Evolutionary conservation across 2,113 vertebrate genomes (phyloP).

Genomic region (Pseudopodoces humilis): DNA sequence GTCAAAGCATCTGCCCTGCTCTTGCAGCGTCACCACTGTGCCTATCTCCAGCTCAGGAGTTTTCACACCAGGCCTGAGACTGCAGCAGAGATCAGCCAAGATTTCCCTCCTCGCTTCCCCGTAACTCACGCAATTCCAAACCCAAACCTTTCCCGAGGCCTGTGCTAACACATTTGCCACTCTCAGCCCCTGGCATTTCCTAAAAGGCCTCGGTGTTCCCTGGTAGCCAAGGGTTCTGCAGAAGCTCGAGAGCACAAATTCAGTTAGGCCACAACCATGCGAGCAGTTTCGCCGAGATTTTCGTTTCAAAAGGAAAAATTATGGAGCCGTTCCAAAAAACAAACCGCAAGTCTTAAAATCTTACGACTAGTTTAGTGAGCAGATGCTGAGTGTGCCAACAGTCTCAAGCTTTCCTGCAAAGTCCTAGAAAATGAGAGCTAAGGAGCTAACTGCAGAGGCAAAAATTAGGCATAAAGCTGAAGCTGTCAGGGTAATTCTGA

Average conservation of each 20-base stretch:
- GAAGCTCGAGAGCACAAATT: neutral
- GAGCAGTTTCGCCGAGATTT: neutral
- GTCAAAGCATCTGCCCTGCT: neutral
- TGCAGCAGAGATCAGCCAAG: neutral
- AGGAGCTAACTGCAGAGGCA: neutral
- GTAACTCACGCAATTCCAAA: accelerated
- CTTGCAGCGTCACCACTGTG: neutral
- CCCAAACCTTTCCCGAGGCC: neutral
- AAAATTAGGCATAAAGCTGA: neutral
- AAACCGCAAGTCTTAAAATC: slow-evolving; percentile 17
- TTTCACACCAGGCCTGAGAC: neutral
- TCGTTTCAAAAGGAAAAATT: neutral
- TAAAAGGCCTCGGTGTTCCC: neutral
- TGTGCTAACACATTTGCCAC: neutral
- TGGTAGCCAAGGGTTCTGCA: neutral
- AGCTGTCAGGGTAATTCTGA: neutral
- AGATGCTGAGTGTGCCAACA: neutral
- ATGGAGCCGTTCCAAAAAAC: neutral
- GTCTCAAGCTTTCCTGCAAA: neutral
- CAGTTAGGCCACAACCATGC: neutral
- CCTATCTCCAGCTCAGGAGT: neutral
- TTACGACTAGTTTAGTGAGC: slow-evolving; percentile 12
- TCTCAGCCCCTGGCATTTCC: neutral
- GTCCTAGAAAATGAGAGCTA: neutral
- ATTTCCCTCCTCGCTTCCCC: neutral